Evolutionary conservation across 92 coral and sea anemone genomes (phyloP), one percentile per base, ranked within the genome.

Genomic region (Porites lobata): DNA sequence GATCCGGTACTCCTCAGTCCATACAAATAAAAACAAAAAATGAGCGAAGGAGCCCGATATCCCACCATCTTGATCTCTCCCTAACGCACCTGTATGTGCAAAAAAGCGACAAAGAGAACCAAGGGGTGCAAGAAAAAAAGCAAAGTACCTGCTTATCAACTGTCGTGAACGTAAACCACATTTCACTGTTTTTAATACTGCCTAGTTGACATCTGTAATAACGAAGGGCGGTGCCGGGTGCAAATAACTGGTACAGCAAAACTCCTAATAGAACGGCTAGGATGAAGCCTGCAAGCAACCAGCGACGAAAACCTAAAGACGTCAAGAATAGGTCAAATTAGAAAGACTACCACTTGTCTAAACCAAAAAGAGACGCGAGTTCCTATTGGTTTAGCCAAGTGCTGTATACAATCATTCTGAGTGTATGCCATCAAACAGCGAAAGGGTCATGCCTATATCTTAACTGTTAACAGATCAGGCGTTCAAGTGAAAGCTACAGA

Each of bases 151-250:
- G 99, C 32, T 18, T 50, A 72, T 94, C 98, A 10, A 15, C 19
- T 8, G 99, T 95, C 8, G 87, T 87, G 65, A 95, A 97, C 13
- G 98, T 90, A 89, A 95, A 97, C 90, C 94, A 87, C 77, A 96
- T 56, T 6, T 96, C 92, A 54, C 93, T 88, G 2, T 87, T 93
- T n/a, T 91, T 87, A 12, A 93, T 79, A 6, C 98, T 89, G 8
- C 98, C 99, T 53, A 82, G 90, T 8, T 87, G 53, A 77, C 99
- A 97, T 72, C 88, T 78, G 86, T 82, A 92, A 76, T 97, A 95
- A 57, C 98, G 91, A 61, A 93, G 91, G 47, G 92, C 94, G 8
- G 98, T 90, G 13, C 92, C 94, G 1, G 99, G 99, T 12, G 92
- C 98, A 54, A 87, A 94, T 7, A 95, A 67, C 83, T 97, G 99